Percentiles rank a stretch among this genome's conserved stretches.
Conservation (phyloP, 2,797 vertebrate species). For the Clarias fuscus region DNA sequence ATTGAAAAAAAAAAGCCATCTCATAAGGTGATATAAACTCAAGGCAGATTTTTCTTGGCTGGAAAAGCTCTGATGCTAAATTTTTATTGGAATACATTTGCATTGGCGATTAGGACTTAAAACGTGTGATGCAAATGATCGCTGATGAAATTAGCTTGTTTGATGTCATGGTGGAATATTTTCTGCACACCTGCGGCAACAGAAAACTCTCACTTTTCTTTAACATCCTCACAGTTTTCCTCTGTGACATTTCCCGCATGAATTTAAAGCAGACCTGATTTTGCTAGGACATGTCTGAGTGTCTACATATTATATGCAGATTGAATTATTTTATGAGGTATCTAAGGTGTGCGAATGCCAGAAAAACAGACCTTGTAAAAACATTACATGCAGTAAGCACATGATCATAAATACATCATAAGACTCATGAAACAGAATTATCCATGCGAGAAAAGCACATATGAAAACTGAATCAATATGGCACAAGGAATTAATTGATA, state of each 20-base stretch:
- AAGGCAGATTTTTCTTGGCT: not conserved
- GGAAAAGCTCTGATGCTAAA: constrained; percentile 25
- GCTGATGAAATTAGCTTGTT: constrained; percentile 33
- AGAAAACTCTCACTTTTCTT: not conserved
- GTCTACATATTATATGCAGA: not conserved
- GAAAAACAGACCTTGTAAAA: not conserved
- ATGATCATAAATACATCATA: not conserved
- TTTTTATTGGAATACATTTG: constrained; percentile 47
- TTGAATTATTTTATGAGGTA: constrained; percentile 10
- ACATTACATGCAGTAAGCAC: not conserved
- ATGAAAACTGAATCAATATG: not conserved
- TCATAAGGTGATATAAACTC: constrained; percentile 6
- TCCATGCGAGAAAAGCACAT: not conserved
- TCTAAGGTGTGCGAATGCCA: not conserved
- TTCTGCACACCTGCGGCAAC: constrained; percentile 18
- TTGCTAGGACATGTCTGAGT: constrained; percentile 5
- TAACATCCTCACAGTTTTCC: not conserved
- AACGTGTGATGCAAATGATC: constrained; percentile 55
- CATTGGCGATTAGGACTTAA: constrained; percentile 38
- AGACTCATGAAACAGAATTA: not conserved
- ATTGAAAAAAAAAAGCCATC: not conserved
- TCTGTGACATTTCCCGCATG: not conserved
- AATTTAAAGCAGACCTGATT: not conserved
- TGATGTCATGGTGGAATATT: constrained; percentile 39
- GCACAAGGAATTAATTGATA: not conserved